These are phyloP conservation scores for Gortyna flavago DNA, from an alignment of 2,888 invertebrate species.

Conservation along the genomic window DNA sequence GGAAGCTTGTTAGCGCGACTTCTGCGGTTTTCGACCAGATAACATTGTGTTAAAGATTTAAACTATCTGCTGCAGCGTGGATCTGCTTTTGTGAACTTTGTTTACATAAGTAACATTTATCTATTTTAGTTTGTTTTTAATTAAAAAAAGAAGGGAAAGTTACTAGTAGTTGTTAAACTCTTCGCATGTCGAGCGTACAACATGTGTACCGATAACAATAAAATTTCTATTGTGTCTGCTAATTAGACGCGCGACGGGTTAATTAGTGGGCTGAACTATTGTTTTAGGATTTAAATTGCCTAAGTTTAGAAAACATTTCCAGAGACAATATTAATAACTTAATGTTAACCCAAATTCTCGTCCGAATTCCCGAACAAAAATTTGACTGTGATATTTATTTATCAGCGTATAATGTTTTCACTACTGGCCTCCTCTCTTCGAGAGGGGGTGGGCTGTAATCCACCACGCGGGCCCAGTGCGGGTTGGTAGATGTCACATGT, in stretches of 20 bases:
- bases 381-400: background rate
- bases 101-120: constrained; percentile 35
- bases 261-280: constrained; percentile 17
- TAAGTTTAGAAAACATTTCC: constrained; percentile 3
- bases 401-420: background rate
- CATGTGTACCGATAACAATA: too few species aligned
- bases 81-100: constrained; percentile 53
- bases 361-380: background rate
- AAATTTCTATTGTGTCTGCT: too few species aligned
- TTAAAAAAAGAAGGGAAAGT: constrained; percentile 23
- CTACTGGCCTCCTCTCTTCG: too few species aligned
- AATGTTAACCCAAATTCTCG: background rate
- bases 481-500: background rate
- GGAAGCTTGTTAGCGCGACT: constrained; percentile 86
- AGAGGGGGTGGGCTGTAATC: too few species aligned
- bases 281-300: background rate
- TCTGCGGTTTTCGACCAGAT: constrained; percentile 81
- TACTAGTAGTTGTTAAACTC: constrained; percentile 2
- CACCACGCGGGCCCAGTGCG: background rate
- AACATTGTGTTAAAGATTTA: constrained; percentile 83
- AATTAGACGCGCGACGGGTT: too few species aligned
- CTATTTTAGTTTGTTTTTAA: constrained; percentile 10
- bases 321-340: background rate
- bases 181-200: too few species aligned
- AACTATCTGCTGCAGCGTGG: constrained; percentile 70